Evolutionary conservation across 2,113 vertebrate species (phyloP).

Genomic region (Irena cyanogastra): DNA sequence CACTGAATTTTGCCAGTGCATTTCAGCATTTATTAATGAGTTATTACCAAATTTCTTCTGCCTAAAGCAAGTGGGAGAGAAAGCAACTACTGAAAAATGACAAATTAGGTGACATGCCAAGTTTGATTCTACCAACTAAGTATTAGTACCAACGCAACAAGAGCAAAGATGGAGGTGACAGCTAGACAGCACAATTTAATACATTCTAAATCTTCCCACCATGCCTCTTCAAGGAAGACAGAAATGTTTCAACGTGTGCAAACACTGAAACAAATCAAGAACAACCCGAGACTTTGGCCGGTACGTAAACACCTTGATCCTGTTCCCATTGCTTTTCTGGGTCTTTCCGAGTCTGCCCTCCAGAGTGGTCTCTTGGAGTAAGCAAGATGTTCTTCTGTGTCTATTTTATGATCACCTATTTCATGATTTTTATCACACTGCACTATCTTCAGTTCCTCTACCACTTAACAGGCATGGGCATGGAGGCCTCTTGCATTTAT

Average conservation of each 20-base stretch:
- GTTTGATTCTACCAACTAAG: neutral
- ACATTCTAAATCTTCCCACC: neutral
- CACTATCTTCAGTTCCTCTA: neutral
- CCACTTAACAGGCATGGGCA: neutral
- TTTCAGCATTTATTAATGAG: slow-evolving; percentile 14
- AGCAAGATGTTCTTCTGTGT: neutral
- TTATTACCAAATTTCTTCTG: slow-evolving; percentile 1
- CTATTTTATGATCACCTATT: neutral
- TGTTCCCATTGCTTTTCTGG: neutral
- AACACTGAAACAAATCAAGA: neutral
- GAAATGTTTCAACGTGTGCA: neutral
- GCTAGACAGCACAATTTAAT: neutral
- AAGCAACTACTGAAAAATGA: neutral
- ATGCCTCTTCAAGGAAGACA: neutral
- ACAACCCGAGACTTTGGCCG: neutral
- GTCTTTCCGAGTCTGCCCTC: neutral
- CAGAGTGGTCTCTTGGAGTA: neutral
- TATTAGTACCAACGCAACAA: neutral
- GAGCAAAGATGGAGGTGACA: neutral
- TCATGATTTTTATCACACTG: too few species aligned
- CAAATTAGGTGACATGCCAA: neutral
- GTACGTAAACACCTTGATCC: neutral
- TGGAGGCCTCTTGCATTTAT: neutral
- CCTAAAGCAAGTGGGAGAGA: neutral
- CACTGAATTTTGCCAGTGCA: neutral